Evolutionary conservation across 1,140 invertebrate genomes (phyloP), one percentile per base, ranked within the genome.

Genomic region (Anadara kagoshimensis): DNA sequence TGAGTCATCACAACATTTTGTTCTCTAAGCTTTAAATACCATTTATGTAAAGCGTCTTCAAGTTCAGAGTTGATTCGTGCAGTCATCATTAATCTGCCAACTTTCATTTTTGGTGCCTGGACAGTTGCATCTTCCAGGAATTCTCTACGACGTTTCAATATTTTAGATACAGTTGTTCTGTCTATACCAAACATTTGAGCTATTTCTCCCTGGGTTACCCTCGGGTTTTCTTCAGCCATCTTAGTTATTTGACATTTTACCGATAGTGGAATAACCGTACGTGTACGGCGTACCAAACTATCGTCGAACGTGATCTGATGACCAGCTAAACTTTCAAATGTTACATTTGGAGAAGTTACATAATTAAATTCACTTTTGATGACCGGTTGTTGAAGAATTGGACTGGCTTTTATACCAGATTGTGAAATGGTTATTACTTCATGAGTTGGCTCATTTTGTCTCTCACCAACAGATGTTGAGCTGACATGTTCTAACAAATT

Each of bases 101-200:
- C 18, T n/a, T 47, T 57, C 12, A 26, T 57, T 44, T 53, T 66
- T 44, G 26, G 43, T 45, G 22, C 26, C 22, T 54, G 20, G 1
- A 29, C 14, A 26, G 59, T 36, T 53, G 53, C 49, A 10, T 67
- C 43, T 4, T 59, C 70, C n/a, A 41, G 45, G 63, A 47, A 66
- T 36, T 75, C 49, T 43, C 70, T 64, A 20, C 69, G 58, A 54
- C 73, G 24, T 57, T 80, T 80, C 36, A 80, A 49, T 41, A 80
- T 71, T 51, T 80, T 80, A 0, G 75, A 77, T 18, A 80, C 78
- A 53, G 78, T 80, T 12, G 78, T 80, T 68, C 78, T 72, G 36
- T 80, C 78, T 44, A 80, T 75, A 16, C 78, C 78, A 77, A 80
- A 80, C 70, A 80, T 77, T 36, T 80, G 73, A 7, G 78, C 78